These are phyloP conservation scores for Styela plicata DNA, from an alignment of 23 tunicate species.

Conservation along the genomic window DNA sequence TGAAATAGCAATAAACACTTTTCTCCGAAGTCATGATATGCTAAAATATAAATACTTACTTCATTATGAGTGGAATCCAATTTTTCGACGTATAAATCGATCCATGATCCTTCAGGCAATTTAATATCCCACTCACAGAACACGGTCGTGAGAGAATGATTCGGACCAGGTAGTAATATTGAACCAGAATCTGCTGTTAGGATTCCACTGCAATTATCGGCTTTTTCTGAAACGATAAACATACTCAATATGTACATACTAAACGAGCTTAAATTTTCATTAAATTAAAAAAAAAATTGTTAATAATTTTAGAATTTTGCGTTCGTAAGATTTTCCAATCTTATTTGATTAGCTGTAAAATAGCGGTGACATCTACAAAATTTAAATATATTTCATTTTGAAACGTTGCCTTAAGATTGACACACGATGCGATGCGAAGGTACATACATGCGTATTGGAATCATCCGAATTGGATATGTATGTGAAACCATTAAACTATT, in stretches of 20 bases:
- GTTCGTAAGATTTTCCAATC: neutral
- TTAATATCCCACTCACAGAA: constrained; percentile 17
- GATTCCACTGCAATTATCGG: neutral
- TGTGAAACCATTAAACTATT: too few relatives aligned
- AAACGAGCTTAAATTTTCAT: neutral
- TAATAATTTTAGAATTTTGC: neutral
- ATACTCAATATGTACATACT: too few relatives aligned
- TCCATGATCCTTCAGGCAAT: constrained; percentile 14
- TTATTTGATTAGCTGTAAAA: too few relatives aligned
- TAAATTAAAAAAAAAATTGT: neutral
- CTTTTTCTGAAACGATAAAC: too few relatives aligned
- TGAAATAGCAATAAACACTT: too few relatives aligned
- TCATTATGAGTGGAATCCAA: neutral
- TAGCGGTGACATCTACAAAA: neutral
- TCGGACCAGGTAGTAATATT: neutral
- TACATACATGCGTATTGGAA: neutral
- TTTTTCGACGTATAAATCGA: constrained; percentile 14
- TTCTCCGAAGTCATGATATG: too few relatives aligned
- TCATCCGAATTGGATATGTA: too few relatives aligned
- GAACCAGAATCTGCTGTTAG: neutral
- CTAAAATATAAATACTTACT: too few relatives aligned
- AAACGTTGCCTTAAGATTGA: too few relatives aligned
- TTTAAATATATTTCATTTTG: neutral
- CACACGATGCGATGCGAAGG: too few relatives aligned
- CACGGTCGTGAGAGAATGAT: neutral